Base-by-base conservation (phyloP, 37 sponge, comb jelly and placozoan species). In the Petrosia ficiformis region DNA sequence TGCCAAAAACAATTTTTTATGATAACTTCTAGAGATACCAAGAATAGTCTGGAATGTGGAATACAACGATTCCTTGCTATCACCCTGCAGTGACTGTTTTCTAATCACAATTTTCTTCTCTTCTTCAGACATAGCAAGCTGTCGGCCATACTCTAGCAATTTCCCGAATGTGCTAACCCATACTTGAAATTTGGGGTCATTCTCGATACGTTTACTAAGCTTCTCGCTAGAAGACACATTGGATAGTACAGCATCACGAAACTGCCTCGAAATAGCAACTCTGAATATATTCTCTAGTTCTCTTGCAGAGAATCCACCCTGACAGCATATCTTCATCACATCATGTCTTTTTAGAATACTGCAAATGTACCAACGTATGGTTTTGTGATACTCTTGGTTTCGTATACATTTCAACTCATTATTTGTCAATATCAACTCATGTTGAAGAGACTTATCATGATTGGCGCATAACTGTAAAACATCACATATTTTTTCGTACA, bases 251-350 rank as follows among this genome's bases (percentile, higher is more conserved):
- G 8, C 42, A 14, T 19, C 39, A 5, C 42, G 6, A 19, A 68
- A 31, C 42, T 29, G 25, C 72, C 22, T 44, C 30, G 14, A 38
- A 36, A 72, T 42, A 32, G 25, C 29, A 67, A 76, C 59, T 24
- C 69, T 70, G 68, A 87, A 87, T 31, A 87, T 71, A 61, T 70
- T 26, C 42, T 65, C 72, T 57, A 87, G 65, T 43, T 87, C 87
- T 41, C 71, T 75, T 29, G 36, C 42, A n/a, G 89, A 88, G 64
- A 82, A 73, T 8, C 59, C 44, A 30, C 89, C 89, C 39, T 8
- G 37, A 5, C 44, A 41, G 70, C 74, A 59, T 34, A 65, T 44
- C 1, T 30, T 8, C 21, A 36, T 36, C 26, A 88, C 76, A 11
- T 68, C 75, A 3, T 72, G 0, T 21, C 79, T 38, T 24, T 30